Percentiles rank a stretch among this genome's conserved stretches.
Evolutionary conservation across 2,113 vertebrate species (phyloP).

Genomic region (Brachionichthys hirsutus): DNA sequence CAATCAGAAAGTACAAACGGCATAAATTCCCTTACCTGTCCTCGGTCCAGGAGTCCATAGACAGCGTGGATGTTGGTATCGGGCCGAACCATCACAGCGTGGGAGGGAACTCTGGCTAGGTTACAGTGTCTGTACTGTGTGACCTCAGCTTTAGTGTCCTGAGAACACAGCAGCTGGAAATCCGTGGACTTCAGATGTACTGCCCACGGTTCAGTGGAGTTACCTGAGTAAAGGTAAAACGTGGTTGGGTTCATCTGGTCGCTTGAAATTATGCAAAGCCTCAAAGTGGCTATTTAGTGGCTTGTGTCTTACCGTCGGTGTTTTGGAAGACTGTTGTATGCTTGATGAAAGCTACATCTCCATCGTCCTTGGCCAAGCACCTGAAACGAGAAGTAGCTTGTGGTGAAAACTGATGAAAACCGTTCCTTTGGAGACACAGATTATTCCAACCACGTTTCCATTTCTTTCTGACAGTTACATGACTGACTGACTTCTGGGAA

Average conservation of each 20-base stretch:
- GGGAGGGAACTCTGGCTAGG: slow-evolving; percentile 87
- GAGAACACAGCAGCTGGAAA: slow-evolving; percentile 90
- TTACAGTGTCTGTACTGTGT: slow-evolving; percentile 83
- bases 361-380: slow-evolving; percentile 81
- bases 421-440: neutral
- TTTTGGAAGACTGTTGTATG: slow-evolving; percentile 90
- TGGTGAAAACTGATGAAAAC: neutral
- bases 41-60: slow-evolving; percentile 87
- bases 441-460: no score
- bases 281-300: neutral
- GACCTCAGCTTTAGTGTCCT: slow-evolving; percentile 84
- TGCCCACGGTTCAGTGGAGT: slow-evolving; percentile 82
- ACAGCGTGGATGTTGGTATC: slow-evolving; percentile 80
- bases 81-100: slow-evolving; percentile 88
- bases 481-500: no score
- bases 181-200: slow-evolving; percentile 72
- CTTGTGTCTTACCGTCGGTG: slow-evolving; percentile 81
- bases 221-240: slow-evolving; percentile 71
- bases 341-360: slow-evolving; percentile 93
- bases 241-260: neutral
- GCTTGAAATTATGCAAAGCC: rapidly evolving
- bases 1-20: no score
- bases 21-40: slow-evolving; percentile 83
- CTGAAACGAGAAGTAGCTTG: slow-evolving; percentile 60
- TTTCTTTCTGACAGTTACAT: no score